Percentiles rank a stretch among this genome's conserved stretches.
Evolutionary conservation across 2,113 vertebrate species (phyloP).

Genomic region (Leiothrix lutea): DNA sequence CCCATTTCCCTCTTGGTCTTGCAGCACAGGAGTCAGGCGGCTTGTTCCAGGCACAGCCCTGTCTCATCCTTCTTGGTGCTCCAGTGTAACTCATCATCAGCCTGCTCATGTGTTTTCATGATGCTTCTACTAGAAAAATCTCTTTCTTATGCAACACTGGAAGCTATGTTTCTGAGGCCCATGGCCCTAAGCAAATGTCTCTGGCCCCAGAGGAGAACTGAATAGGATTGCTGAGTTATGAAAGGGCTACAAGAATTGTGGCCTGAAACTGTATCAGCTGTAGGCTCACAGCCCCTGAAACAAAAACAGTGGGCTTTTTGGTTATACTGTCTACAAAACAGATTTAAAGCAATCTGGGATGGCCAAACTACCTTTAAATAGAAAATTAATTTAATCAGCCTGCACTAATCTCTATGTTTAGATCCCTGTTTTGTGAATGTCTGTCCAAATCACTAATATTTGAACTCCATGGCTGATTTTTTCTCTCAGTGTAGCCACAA

Average conservation of each 20-base stretch:
- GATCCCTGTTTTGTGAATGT: neutral
- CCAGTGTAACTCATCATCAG: neutral
- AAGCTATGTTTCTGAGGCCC: neutral
- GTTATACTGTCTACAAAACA: neutral
- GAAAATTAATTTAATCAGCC: neutral
- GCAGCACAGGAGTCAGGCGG: neutral
- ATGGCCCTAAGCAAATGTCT: neutral
- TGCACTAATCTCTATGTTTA: neutral
- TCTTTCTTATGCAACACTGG: neutral
- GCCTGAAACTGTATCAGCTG: neutral
- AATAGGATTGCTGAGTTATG: neutral
- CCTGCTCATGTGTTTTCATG: neutral
- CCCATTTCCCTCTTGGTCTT: neutral
- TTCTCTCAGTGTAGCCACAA: rapidly evolving
- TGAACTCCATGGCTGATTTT: neutral
- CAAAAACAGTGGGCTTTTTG: neutral
- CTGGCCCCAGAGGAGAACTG: neutral
- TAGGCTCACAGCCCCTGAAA: neutral
- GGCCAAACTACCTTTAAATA: neutral
- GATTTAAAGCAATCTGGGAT: neutral
- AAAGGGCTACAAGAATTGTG: neutral
- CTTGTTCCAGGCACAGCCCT: neutral
- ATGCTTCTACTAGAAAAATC: neutral
- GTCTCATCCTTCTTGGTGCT: neutral
- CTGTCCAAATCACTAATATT: neutral